Base-by-base conservation (phyloP, 2,797 vertebrate species). In the Anabas testudineus region DNA sequence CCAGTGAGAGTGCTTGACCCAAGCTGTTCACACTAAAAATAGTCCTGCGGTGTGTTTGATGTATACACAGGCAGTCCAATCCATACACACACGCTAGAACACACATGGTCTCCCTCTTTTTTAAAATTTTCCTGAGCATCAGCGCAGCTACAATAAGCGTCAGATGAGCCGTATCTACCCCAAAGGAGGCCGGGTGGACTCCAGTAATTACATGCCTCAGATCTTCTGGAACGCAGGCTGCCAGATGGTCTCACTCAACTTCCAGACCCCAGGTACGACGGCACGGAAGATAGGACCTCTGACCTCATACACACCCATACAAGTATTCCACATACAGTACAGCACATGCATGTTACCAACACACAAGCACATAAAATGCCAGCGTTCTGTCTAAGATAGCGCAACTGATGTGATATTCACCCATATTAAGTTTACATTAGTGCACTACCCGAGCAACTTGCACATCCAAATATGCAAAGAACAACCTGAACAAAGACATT, bases 201-300 rank as follows among this genome's bases (percentile, higher is more conserved):
- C 98, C 95, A 98, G 96, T 96, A 99, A 99, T 96, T 99, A 98
- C 94, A 99, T 99, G 98, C 98, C 98, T 95, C 98, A 99, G 92
- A 99, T 99, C 96, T 99, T 99, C 97, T 99, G 98, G 98, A 99
- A 99, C 90, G 98, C 98, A 83, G 98, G 98, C 88, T 99, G 98
- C 97, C 98, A 99, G 98, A 99, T 99, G 98, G 98, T 99, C 91
- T 98, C 98, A 2, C 97, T 99, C 92, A 99, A 99, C 97, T 99
- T 96, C 94, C 98, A 99, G 94, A 99, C 98, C 93, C 96, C 98
- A 99, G 98, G 98, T 99, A 97, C 85, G 90, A 74, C 83, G 85
- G 66, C 84, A 81, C 51, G 63, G 71, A 81, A 72, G 85, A 85
- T 43, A 60, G 62, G 78, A 78, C 85, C 75, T 49, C 67, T 81